These are phyloP conservation scores for Aphaenogaster ashmeadi DNA, from an alignment of 1,140 invertebrate species.

Conservation along the genomic window DNA sequence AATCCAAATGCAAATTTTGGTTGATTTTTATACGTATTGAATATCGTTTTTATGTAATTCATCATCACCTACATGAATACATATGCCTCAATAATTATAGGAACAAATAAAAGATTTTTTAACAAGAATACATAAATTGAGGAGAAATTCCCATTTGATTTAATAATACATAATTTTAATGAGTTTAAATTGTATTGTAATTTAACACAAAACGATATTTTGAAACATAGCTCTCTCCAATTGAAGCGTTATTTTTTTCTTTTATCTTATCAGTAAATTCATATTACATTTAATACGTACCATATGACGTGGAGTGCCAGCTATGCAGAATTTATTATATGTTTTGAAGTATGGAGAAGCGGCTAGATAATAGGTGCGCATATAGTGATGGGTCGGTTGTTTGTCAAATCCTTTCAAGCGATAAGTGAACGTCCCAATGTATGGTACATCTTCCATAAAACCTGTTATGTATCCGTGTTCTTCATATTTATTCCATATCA, in stretches of 20 bases:
- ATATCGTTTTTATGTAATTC: conserved; percentile 90
- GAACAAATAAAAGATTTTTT: not conserved
- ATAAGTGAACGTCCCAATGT: conserved; percentile 96
- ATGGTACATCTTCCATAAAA: conserved; percentile 95
- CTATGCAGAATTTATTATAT: conserved; percentile 91
- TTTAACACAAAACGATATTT: not conserved
- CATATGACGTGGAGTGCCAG: conserved; percentile 92
- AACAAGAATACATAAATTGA: not conserved
- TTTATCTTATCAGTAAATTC: conserved; percentile 30
- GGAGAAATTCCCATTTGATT: not conserved
- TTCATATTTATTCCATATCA: conserved; percentile 93
- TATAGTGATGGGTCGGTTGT: conserved; percentile 96
- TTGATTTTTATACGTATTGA: conserved; percentile 89
- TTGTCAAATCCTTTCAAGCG: conserved; percentile 95
- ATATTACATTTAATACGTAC: conserved; percentile 85
- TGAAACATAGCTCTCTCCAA: not conserved
- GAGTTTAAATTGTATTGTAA: conserved; percentile 1
- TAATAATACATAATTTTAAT: not conserved
- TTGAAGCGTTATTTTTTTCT: not conserved
- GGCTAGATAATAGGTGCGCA: conserved; percentile 93
- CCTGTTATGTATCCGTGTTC: conserved; percentile 91
- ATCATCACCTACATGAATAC: conserved; percentile 88
- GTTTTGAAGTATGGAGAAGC: conserved; percentile 87
- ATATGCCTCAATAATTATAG: not conserved
- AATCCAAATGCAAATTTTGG: conserved; percentile 95